Conservation (phyloP, 2,113 vertebrate genomes). For the Dipodomys merriami region DNA sequence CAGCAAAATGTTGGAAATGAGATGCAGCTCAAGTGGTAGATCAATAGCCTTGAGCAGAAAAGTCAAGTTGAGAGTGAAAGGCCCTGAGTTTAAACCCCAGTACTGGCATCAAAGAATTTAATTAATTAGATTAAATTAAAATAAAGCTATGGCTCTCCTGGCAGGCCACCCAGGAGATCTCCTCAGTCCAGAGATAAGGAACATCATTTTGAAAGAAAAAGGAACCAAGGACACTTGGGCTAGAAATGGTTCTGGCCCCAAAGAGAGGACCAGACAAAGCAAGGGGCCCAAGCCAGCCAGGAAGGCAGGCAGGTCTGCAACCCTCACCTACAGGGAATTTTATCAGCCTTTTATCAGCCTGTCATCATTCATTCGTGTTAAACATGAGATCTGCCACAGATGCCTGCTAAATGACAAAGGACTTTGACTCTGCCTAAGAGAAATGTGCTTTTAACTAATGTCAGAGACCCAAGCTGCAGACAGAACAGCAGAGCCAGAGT, state of each 20-base stretch:
- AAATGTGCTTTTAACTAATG: background rate
- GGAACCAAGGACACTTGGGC: background rate
- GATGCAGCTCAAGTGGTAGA: too few species aligned
- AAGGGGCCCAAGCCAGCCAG: background rate
- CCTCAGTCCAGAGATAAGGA: background rate
- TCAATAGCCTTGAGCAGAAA: too few species aligned
- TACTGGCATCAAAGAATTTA: too few species aligned
- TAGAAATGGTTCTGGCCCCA: background rate
- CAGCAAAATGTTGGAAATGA: too few species aligned
- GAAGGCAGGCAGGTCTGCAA: background rate
- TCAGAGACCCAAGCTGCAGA: background rate
- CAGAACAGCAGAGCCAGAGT: background rate
- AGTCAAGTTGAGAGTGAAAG: too few species aligned
- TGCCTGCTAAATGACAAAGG: background rate
- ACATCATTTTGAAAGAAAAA: background rate
- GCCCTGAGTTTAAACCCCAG: too few species aligned
- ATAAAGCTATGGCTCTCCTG: too few species aligned
- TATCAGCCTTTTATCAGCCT: constrained; percentile 32
- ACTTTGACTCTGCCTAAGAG: background rate
- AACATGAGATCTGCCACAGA: background rate
- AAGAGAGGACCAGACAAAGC: background rate
- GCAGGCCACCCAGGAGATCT: background rate
- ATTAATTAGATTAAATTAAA: too few species aligned
- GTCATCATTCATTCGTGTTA: background rate
- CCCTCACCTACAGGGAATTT: background rate